Conservation (phyloP, 30 jellyfish, hydroid and myxozoan genomes). For the Morbakka virulenta region DNA sequence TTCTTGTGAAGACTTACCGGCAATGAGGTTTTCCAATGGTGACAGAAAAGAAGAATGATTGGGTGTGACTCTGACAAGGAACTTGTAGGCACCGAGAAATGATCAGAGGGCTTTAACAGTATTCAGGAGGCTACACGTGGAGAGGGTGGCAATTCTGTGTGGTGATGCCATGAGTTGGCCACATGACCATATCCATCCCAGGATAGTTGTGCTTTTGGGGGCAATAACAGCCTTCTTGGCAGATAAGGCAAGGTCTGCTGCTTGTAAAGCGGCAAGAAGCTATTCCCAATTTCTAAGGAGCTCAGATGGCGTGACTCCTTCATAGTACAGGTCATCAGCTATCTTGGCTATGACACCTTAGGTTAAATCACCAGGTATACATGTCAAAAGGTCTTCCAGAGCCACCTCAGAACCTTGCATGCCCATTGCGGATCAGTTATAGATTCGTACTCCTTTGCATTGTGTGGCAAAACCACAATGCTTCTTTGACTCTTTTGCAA, state of each 20-base stretch:
- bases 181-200: no score
- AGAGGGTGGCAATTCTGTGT: conserved; percentile 37
- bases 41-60: conserved; percentile 8
- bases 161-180: conserved; percentile 41
- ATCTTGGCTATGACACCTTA: conserved; percentile 43
- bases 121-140: conserved; percentile 54
- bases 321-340: conserved; percentile 59
- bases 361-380: conserved; percentile 31
- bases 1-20: conserved; percentile 24
- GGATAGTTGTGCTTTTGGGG: no score
- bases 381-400: conserved; percentile 51
- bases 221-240: no score
- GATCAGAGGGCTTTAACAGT: conserved; percentile 48
- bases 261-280: no score
- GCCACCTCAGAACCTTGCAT: conserved; percentile 76
- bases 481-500: no score
- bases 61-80: conserved; percentile 38
- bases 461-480: conserved; percentile 72
- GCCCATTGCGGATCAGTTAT: conserved; percentile 61
- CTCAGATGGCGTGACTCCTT: conserved; percentile 31
- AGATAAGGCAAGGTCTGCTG: no score
- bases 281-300: no score
- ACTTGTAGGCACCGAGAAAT: conserved; percentile 49
- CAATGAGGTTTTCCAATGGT: conserved; percentile 37
- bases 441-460: conserved; percentile 53